Percentiles rank a stretch among this genome's conserved stretches.
Conservation (phyloP, 2,113 vertebrate species). For the Hydropotes inermis region DNA sequence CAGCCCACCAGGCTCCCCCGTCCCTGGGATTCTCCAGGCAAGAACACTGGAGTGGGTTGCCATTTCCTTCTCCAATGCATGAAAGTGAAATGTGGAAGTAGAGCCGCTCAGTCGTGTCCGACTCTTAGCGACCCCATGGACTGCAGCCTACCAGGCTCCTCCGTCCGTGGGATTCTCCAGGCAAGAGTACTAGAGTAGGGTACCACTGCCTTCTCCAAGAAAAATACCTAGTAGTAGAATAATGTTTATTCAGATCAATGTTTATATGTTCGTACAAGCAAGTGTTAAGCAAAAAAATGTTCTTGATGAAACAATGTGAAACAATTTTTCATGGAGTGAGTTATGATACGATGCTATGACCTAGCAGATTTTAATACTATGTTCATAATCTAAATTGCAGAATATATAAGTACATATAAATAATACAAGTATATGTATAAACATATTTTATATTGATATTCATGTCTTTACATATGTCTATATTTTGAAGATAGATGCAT, state of each 20-base stretch:
- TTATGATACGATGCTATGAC: not conserved
- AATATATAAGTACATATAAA: not conserved
- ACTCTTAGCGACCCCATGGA: too few species aligned
- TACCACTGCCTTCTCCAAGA: not conserved
- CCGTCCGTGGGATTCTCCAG: too few species aligned
- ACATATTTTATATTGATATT: not conserved
- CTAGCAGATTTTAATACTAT: not conserved
- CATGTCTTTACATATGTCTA: not conserved
- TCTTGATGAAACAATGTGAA: not conserved
- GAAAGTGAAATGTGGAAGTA: too few species aligned
- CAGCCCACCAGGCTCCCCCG: too few species aligned
- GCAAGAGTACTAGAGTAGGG: too few species aligned
- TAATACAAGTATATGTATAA: not conserved
- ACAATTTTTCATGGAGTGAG: not conserved
- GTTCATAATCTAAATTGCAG: not conserved
- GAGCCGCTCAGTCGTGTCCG: too few species aligned
- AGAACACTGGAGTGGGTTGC: too few species aligned
- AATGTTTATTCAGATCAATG: not conserved
- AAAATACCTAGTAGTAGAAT: not conserved
- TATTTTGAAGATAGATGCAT: not conserved
- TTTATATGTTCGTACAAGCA: not conserved
- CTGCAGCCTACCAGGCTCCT: too few species aligned
- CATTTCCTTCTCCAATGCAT: too few species aligned
- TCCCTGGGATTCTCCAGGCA: too few species aligned
- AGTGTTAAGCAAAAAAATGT: not conserved